Conservation (phyloP, 92 coral and sea anemone genomes). For the Meandrina meandrites region DNA sequence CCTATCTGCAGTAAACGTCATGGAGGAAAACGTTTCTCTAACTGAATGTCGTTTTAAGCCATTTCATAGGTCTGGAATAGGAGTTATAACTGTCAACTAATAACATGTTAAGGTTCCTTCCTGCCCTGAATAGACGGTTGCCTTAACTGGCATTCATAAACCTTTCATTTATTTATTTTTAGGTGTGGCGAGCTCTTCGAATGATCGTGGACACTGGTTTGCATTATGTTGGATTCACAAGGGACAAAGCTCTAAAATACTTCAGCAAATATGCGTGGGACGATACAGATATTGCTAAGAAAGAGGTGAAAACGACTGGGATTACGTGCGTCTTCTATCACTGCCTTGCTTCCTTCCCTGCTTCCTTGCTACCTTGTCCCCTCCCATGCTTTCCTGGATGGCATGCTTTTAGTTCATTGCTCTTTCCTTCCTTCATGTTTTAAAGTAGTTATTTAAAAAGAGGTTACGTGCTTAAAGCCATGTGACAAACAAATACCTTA, state of each 20-base stretch:
- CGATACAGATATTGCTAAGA: conserved; percentile 68
- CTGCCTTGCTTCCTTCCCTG: too few relatives aligned
- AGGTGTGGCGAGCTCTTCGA: conserved; percentile 88
- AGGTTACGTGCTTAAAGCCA: too few relatives aligned
- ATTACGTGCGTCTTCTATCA: too few relatives aligned
- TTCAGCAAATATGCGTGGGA: conserved; percentile 89
- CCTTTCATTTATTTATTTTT: neutral
- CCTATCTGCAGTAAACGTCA: neutral
- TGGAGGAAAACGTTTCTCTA: neutral
- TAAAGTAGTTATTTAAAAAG: too few relatives aligned
- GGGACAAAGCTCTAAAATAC: conserved; percentile 58
- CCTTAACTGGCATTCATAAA: neutral
- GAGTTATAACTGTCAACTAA: too few relatives aligned
- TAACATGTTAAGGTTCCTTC: too few relatives aligned
- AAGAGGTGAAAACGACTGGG: conserved; percentile 52
- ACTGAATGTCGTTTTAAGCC: neutral
- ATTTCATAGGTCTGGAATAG: too few relatives aligned
- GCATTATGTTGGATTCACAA: conserved; percentile 63
- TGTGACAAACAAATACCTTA: too few relatives aligned
- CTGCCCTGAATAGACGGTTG: neutral
- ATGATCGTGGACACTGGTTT: conserved; percentile 83
- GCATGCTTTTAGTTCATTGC: too few relatives aligned
- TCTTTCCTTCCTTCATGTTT: too few relatives aligned
- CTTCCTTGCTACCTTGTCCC: too few relatives aligned
- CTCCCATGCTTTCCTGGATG: too few relatives aligned